Evolutionary conservation across 2,888 invertebrate genomes (phyloP), one percentile per base, ranked within the genome.

Genomic region (Cephus nigrinus): DNA sequence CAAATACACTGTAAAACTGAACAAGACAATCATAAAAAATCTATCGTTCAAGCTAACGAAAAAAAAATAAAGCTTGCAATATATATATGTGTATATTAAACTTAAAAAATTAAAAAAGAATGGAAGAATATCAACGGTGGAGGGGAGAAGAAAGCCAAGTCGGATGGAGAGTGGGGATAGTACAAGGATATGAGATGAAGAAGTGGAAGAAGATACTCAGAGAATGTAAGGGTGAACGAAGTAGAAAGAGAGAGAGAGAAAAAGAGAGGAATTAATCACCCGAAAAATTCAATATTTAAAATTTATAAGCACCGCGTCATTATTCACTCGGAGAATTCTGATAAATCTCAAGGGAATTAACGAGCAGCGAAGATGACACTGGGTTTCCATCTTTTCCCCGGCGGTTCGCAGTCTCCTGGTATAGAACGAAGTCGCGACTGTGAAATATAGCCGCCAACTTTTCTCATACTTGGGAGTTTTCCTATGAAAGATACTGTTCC

Each of bases 321-420:
- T 89, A 90, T 86, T 89, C 88, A 88, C 79, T 78, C 77, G 79
- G 82, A 68, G 83, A 86, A 86, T 87, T 80, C 82, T 86, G 82
- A 90, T 90, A 90, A 90, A 90, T 90, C 89, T 88, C 85, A 75
- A 81, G 81, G 83, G 85, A 88, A 90, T 90, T 90, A 90, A 90
- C 88, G 90, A 90, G 90, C 87, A 84, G 82, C 84, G 87, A 90
- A 90, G 87, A 90, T 86, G 90, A 90, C 89, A 90, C 90, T 85
- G 84, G 82, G 81, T 84, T 85, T 85, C 84, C 84, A 81, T 84
- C 84, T 85, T 85, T 84, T 84, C 82, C 80, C 81, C 77, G 81
- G 31, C 71, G 32, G 33, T 33, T 33, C 31, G 32, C 15, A 32
- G 32, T 12, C 33, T 71, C 71, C 33, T 71, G 32, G 12, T 33